A percentile compares a stretch with the other conserved stretches of the same genome.
phyloP scores from a whole-genome alignment of 2,113 vertebrate genomes.

The Clarias macrocephalus region DNA sequence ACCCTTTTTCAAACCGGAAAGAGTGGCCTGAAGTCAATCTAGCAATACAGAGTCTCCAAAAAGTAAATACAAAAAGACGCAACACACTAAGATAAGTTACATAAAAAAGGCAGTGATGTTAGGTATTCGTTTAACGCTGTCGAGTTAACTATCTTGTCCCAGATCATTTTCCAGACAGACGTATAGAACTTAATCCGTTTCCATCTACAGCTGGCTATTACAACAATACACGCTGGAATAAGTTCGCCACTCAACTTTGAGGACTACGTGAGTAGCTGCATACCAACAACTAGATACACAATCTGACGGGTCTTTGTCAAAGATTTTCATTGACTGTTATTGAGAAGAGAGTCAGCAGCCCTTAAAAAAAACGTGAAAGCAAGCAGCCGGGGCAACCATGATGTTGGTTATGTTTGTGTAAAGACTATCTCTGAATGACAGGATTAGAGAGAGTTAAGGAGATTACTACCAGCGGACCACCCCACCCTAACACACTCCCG shows the following conservation, averaged over 20 bases:
- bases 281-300: conserved; percentile 73
- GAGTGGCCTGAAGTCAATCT: neutral
- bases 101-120: neutral
- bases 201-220: conserved; percentile 39
- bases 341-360: conserved; percentile 75
- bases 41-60: neutral
- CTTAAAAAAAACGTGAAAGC: conserved; percentile 71
- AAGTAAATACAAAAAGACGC: neutral
- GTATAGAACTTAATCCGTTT: conserved; percentile 33
- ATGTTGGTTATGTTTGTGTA: conserved; percentile 82
- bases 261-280: conserved; percentile 67
- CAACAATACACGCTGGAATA: conserved; percentile 49
- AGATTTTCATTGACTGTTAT: conserved; percentile 76
- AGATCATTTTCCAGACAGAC: conserved; percentile 31
- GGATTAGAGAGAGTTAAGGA: conserved; percentile 82
- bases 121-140: neutral
- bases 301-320: conserved; percentile 70
- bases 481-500: conserved; percentile 54
- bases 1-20: neutral
- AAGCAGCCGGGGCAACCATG: conserved; percentile 75
- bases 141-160: neutral
- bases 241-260: conserved; percentile 58
- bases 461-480: conserved; percentile 76
- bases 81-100: neutral
- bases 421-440: conserved; percentile 82